Evolutionary conservation across 2,113 vertebrate species (phyloP).

Genomic region (Chaetura pelagica): DNA sequence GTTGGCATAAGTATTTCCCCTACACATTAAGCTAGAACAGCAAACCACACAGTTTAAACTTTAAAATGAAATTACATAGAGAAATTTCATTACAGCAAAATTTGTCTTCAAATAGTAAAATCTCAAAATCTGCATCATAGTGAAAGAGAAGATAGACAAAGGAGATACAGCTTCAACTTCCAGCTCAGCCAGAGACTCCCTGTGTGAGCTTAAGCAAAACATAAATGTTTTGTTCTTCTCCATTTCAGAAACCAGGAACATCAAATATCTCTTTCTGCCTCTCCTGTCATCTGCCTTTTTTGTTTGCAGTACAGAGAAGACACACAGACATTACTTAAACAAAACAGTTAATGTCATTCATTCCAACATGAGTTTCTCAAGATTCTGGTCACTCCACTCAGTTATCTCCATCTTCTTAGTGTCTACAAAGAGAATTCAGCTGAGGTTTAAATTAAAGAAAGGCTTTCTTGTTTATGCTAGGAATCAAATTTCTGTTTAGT

Average conservation of each 20-base stretch:
- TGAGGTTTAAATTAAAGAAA: background rate
- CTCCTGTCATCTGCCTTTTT: background rate
- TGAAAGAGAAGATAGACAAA: background rate
- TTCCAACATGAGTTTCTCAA: background rate
- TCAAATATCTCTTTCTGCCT: background rate
- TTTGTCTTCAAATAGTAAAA: background rate
- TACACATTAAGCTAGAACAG: background rate
- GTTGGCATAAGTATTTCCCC: background rate
- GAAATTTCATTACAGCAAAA: background rate
- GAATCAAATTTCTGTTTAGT: background rate
- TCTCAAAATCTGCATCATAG: background rate
- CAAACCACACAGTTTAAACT: background rate
- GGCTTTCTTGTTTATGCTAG: background rate
- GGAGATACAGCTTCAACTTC: background rate
- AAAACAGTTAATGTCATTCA: background rate
- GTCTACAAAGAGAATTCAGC: background rate
- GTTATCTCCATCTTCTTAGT: background rate
- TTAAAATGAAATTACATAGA: background rate
- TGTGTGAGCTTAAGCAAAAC: background rate
- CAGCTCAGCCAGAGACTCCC: background rate
- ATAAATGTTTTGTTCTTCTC: background rate
- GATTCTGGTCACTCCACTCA: background rate
- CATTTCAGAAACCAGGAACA: background rate
- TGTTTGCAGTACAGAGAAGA: background rate
- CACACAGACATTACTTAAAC: background rate